Evolutionary conservation across 2,797 vertebrate species (phyloP).

Genomic region (Macrochelys suwanniensis): DNA sequence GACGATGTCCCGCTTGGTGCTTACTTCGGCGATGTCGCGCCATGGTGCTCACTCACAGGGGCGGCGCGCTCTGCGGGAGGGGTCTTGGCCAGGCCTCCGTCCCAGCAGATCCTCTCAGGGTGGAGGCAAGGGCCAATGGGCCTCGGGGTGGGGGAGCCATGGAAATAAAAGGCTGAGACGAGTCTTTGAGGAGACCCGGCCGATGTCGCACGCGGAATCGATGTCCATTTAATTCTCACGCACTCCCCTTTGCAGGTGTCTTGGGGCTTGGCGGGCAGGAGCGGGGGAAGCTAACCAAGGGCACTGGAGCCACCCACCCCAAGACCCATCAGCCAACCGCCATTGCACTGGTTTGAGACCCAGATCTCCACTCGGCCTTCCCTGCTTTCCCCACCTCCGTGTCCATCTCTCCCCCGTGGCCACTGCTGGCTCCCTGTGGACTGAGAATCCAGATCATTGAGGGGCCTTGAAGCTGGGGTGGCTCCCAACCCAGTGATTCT

Average conservation of each 20-base stretch:
- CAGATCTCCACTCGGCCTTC: not conserved
- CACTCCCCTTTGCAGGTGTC: not conserved
- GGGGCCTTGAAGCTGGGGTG: too few species aligned
- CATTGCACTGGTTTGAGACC: not conserved
- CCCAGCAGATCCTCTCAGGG: not conserved
- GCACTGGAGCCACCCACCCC: not conserved
- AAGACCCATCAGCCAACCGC: not conserved
- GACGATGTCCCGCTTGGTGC: not conserved
- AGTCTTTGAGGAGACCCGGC: not conserved
- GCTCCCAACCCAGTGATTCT: not conserved
- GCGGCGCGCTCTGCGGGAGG: not conserved
- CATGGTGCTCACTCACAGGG: not conserved
- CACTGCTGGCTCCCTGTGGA: not conserved
- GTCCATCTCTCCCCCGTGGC: not conserved
- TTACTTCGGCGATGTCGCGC: not conserved
- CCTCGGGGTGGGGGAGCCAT: not conserved
- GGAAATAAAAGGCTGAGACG: not conserved
- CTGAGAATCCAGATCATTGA: not conserved
- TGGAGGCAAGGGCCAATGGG: not conserved
- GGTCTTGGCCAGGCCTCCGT: not conserved
- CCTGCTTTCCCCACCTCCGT: too few species aligned
- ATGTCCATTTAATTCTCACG: not conserved
- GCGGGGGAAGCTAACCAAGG: not conserved
- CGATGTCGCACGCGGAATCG: not conserved
- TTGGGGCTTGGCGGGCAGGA: too few species aligned